Percentiles rank a stretch among this genome's conserved stretches.
phyloP scores from a whole-genome alignment of 2,797 vertebrate genomes.

The Carduelis carduelis region DNA sequence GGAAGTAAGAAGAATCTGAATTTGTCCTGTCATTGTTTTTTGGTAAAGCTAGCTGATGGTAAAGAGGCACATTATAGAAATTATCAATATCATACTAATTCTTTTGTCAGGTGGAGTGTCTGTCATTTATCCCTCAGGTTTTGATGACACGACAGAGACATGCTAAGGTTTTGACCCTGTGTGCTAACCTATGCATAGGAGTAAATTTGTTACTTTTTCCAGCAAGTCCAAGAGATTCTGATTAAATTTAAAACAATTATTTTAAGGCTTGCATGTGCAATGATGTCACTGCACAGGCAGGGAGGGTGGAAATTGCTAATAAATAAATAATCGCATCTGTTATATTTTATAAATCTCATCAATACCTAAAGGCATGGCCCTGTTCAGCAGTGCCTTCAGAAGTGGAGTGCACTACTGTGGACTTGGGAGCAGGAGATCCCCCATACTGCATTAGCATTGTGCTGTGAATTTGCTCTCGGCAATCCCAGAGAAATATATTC shows the following conservation, averaged over 20 bases:
- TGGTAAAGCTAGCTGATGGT: not conserved
- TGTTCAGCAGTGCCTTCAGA: not conserved
- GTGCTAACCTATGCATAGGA: not conserved
- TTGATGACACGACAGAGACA: fast-evolving
- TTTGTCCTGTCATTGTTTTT: not conserved
- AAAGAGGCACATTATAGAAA: not conserved
- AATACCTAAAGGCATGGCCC: not conserved
- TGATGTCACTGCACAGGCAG: not conserved
- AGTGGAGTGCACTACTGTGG: not conserved
- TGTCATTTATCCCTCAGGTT: not conserved
- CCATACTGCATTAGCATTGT: not conserved
- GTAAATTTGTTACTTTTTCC: not conserved
- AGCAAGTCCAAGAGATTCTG: not conserved
- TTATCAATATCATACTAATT: not conserved
- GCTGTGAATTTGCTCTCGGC: not conserved
- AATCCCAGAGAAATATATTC: not conserved
- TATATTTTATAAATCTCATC: not conserved
- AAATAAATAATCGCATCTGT: not conserved
- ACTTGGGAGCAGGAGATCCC: not conserved
- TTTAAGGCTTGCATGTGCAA: not conserved
- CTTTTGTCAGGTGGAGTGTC: not conserved
- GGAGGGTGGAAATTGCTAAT: not conserved
- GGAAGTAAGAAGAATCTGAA: not conserved
- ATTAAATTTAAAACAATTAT: not conserved
- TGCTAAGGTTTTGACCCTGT: not conserved